Evolutionary conservation across 1,140 invertebrate genomes (phyloP), one percentile per base, ranked within the genome.

Genomic region (Bombus breviceps): DNA sequence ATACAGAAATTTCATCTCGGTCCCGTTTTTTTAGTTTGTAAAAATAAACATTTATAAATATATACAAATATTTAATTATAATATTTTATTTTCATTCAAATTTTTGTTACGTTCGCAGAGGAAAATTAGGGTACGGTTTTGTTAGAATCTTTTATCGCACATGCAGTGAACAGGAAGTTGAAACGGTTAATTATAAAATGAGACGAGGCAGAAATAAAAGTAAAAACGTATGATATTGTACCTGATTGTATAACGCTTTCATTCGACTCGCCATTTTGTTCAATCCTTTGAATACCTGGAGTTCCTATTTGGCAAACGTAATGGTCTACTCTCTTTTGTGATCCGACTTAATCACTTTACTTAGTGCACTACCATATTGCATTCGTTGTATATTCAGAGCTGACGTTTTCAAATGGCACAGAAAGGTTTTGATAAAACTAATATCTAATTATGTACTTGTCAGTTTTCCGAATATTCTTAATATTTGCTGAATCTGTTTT

Each of bases 241-340:
- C 94, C 92, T 94, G 93, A 68, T 92, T 93, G 86, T 94, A 94
- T 12, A 94, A 83, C 76, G 91, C 88, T 91, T 94, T 94, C 92
- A 93, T 92, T 53, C 93, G 92, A 79, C 92, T 94, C 73, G 94
- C 93, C 94, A 94, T 94, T 79, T 89, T 75, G 15, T 32, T 25
- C 22, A 2, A 13, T 64, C 5, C 28, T 57, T 13, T 6, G 34
- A 28, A 32, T 39, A 43, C 5, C 2, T 12, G 13, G 10, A 39
- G 37, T 39, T 75, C 3, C 12, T 59, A 39, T 41, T 59, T 22
- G 73, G 10, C 18, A 15, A 4, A 37, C 25, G 0, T 13, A 22
- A 10, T n/a, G n/a, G 73, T 4, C 22, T 15, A 32, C 74, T 59
- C 10, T 53, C 82, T 43, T 74, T 78, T 39, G 37, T 39, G 3